Conservation (phyloP, 2,797 vertebrate genomes). For the Xerus rutilus region DNA sequence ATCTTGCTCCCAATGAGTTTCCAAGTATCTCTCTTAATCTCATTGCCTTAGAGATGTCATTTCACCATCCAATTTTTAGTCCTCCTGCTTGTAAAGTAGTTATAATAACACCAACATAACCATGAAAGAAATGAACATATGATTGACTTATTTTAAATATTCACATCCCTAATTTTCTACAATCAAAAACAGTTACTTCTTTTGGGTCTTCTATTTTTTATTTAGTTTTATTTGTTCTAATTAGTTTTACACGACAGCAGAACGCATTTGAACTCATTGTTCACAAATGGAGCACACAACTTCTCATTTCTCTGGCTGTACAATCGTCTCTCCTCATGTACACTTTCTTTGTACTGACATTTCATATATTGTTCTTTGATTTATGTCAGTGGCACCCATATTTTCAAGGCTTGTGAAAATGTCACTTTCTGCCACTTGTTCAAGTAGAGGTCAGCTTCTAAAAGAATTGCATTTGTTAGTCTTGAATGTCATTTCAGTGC, state of each 20-base stretch:
- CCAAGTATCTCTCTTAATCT: background rate
- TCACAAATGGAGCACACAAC: too few relatives aligned
- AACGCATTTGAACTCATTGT: too few relatives aligned
- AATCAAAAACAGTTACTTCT: background rate
- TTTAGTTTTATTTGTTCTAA: too few relatives aligned
- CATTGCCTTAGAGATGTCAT: background rate
- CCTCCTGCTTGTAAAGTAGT: background rate
- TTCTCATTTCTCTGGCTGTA: too few relatives aligned
- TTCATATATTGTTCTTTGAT: background rate
- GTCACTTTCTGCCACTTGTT: background rate
- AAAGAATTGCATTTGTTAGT: background rate
- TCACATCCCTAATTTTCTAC: background rate
- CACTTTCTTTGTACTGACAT: background rate
- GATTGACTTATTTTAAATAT: background rate
- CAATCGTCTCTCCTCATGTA: background rate
- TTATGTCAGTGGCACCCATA: too few relatives aligned
- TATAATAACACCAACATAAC: background rate
- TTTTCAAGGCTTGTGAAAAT: background rate
- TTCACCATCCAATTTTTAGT: background rate
- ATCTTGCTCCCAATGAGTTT: background rate
- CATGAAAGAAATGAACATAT: background rate
- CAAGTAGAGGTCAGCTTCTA: background rate
- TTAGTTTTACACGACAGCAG: too few relatives aligned
- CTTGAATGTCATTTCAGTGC: too few relatives aligned
- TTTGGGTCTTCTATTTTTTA: background rate